Percentiles rank a stretch among this genome's conserved stretches.
These are phyloP conservation scores for Heliconius himera DNA, from an alignment of 1,140 invertebrate genomes.

Conservation along the genomic window DNA sequence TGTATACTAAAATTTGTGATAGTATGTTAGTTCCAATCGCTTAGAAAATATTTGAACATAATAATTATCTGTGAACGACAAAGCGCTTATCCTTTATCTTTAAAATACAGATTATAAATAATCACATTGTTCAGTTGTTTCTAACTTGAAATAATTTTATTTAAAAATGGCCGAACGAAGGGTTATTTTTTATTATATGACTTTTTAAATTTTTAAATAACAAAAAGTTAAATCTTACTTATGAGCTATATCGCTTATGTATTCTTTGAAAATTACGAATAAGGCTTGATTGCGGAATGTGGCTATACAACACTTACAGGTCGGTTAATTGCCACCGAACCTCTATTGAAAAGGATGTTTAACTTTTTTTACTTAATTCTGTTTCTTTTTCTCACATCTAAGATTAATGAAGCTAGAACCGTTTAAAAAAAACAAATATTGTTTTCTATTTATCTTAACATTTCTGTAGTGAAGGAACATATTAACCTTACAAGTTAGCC, in stretches of 20 bases:
- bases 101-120: background rate
- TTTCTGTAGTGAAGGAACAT: background rate
- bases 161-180: background rate
- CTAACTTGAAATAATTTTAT: background rate
- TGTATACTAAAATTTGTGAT: no score
- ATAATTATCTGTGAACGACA: background rate
- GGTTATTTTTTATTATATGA: background rate
- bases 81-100: background rate
- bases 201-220: no score
- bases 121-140: background rate
- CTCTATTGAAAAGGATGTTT: conserved; percentile 15
- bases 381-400: background rate
- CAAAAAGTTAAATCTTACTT: no score
- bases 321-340: conserved; percentile 28
- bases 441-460: background rate
- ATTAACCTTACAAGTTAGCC: conserved; percentile 2
- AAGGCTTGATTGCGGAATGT: conserved; percentile 42
- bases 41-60: background rate
- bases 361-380: background rate
- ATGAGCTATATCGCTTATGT: background rate
- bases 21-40: background rate
- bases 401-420: background rate
- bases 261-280: conserved; percentile 25
- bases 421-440: background rate
- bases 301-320: conserved; percentile 25